Evolutionary conservation across 2,797 vertebrate species (phyloP).

Genomic region (Microchirus variegatus): DNA sequence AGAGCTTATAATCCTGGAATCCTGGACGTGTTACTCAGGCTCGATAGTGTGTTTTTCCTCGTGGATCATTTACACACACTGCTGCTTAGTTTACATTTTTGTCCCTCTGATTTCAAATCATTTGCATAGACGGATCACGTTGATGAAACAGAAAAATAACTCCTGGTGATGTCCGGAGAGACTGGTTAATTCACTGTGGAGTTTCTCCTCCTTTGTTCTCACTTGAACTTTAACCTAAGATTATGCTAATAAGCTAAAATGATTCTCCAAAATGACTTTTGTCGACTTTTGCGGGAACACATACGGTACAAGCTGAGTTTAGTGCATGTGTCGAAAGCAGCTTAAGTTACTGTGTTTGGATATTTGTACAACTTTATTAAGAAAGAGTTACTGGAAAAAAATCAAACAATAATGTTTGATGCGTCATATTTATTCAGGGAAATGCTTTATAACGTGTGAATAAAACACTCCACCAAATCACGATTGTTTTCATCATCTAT

Average conservation of each 20-base stretch:
- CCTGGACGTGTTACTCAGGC: background rate
- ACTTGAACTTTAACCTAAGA: no score
- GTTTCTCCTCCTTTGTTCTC: background rate
- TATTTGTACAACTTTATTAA: background rate
- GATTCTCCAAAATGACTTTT: background rate
- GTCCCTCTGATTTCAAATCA: slow-evolving; percentile 3
- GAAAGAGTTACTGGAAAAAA: no score
- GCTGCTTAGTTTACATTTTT: background rate
- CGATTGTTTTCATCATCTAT: background rate
- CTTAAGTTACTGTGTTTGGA: background rate
- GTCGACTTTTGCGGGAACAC: background rate
- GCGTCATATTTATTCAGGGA: slow-evolving; percentile 18
- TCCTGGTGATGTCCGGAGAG: no score
- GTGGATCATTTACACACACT: slow-evolving; percentile 2
- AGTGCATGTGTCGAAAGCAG: no score
- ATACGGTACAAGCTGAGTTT: background rate
- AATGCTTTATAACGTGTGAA: slow-evolving; percentile 20
- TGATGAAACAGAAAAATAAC: background rate
- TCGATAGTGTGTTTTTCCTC: slow-evolving; percentile 14
- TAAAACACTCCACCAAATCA: slow-evolving; percentile 39
- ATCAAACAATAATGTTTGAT: background rate
- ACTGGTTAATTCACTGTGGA: background rate
- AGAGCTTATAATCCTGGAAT: slow-evolving; percentile 49
- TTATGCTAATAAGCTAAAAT: no score
- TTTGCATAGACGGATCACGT: background rate